Evolutionary conservation across 2,888 invertebrate species (phyloP), one percentile per base, ranked within the genome.

Genomic region (Pelosia muscerda): DNA sequence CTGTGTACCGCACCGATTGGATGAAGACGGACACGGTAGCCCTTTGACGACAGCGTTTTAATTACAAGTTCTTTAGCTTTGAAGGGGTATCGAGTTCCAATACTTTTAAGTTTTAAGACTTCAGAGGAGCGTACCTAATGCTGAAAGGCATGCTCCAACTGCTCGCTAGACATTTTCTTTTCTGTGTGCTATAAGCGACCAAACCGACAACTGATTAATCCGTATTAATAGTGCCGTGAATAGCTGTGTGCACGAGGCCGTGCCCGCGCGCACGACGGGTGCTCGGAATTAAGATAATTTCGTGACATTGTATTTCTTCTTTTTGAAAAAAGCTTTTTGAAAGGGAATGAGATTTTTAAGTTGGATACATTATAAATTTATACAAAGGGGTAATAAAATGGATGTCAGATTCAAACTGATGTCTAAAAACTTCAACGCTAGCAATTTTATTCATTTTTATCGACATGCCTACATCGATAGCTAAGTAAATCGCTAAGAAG

Each of bases 171-270:
- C 9, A 49, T 49, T n/a, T n/a, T 42, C 42, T 19, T 11, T 42
- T 49, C 49, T n/a, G 49, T 49, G 49, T 19, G 49, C 49, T 49
- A n/a, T 9, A 42, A 49, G 49, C n/a, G n/a, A n/a, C 42, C 49
- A 49, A 49, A 49, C n/a, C 8, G n/a, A 49, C n/a, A 49, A 49
- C 49, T 49, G 49, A 49, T 49, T 49, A 49, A n/a, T n/a, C n/a
- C 49, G 49, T 49, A 49, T 49, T 49, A 49, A 49, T 49, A 49
- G n/a, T 9, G 49, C 49, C 49, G 49, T 49, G 49, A 49, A n/a
- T 9, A 49, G 49, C 9, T n/a, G n/a, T 2, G 49, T 49, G n/a
- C 49, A n/a, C 42, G 8, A 10, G n/a, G n/a, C 49, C 49, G 49
- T n/a, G 49, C 49, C 9, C 49, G 8, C n/a, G 49, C 19, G 19